Conservation (phyloP, 2,797 vertebrate species). For the Enteromius afrohamiltoni region DNA sequence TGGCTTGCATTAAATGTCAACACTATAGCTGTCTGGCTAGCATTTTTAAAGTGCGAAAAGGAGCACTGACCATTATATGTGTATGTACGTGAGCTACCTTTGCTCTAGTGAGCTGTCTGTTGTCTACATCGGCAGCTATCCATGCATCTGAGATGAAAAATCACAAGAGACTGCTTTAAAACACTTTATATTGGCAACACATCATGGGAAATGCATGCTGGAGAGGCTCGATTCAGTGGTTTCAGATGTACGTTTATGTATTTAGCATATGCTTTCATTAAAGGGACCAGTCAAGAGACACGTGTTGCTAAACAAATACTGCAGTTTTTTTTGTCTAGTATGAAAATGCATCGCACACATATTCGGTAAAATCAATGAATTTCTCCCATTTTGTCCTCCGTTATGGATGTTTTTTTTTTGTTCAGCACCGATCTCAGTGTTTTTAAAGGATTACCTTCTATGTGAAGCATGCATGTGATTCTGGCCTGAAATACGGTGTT, state of each 20-base stretch:
- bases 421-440: not conserved
- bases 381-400: not conserved
- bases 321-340: not conserved
- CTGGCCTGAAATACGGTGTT: not conserved
- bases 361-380: not conserved
- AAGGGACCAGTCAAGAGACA: no score
- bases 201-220: not conserved
- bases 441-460: not conserved
- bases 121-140: not conserved
- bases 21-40: not conserved
- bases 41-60: not conserved
- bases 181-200: not conserved
- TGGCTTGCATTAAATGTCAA: no score
- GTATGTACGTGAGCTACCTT: not conserved
- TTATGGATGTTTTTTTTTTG: not conserved
- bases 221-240: not conserved
- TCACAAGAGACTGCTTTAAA: not conserved
- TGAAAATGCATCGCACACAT: not conserved
- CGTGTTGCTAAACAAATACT: not conserved
- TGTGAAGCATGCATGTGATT: not conserved
- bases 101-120: not conserved
- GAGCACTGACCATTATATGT: constrained; percentile 16
- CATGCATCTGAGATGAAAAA: not conserved
- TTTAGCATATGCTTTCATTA: not conserved
- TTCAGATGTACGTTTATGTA: not conserved